Conservation (phyloP, 2,888 invertebrate species). For the Leptopilina myrica region DNA sequence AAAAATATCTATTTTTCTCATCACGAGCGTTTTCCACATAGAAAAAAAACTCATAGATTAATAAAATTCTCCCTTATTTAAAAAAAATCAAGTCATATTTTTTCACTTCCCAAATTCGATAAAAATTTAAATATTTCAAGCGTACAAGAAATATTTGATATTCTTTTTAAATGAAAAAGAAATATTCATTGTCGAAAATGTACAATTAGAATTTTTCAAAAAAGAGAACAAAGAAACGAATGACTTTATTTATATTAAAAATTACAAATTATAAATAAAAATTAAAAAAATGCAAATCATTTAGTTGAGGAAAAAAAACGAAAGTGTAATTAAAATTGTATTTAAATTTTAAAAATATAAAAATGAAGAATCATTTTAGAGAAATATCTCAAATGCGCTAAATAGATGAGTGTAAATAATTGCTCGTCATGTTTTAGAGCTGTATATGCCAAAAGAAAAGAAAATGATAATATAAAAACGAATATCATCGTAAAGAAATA, state of each 20-base stretch:
- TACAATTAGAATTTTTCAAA: too few relatives aligned
- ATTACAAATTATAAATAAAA: too few relatives aligned
- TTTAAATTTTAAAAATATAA: too few relatives aligned
- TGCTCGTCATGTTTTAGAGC: slow-evolving; percentile 2
- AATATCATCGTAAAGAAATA: neutral
- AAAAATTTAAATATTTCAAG: neutral
- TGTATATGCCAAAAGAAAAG: neutral
- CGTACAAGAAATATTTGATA: neutral
- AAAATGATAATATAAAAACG: neutral
- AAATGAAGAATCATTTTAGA: neutral
- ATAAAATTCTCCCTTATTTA: neutral
- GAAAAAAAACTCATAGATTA: neutral
- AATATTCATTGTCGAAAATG: too few relatives aligned
- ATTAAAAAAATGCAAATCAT: too few relatives aligned
- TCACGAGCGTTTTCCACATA: neutral
- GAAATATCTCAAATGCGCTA: slow-evolving; percentile 5
- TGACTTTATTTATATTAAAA: too few relatives aligned
- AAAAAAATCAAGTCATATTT: neutral
- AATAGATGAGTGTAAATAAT: neutral
- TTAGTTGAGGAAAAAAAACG: slow-evolving; percentile 5
- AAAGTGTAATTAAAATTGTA: slow-evolving; percentile 2
- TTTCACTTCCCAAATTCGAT: neutral
- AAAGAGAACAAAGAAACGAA: too few relatives aligned
- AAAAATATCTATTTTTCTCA: neutral
- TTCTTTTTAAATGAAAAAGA: too few relatives aligned